Percentiles rank a stretch among this genome's conserved stretches.
These are phyloP conservation scores for Ceryle rudis DNA, from an alignment of 2,797 vertebrate genomes.

Conservation along the genomic window DNA sequence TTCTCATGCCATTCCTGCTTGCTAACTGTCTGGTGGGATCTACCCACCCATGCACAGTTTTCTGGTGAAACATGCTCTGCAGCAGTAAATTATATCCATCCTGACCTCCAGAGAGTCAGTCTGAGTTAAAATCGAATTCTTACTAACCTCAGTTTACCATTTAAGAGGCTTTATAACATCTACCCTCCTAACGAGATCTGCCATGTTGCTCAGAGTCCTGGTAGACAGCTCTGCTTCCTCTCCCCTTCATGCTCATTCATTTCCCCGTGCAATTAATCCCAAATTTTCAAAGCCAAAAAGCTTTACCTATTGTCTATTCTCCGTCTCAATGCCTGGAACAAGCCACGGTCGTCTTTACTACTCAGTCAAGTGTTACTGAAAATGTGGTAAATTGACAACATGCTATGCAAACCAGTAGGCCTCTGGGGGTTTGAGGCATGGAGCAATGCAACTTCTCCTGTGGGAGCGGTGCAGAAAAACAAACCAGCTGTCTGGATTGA, in stretches of 20 bases:
- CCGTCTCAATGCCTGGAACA: background rate
- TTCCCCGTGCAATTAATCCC: background rate
- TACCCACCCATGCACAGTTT: background rate
- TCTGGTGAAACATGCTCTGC: background rate
- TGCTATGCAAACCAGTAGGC: background rate
- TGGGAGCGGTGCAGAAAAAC: constrained; percentile 1
- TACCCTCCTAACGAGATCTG: background rate
- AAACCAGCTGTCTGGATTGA: constrained; percentile 59
- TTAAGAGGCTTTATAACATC: background rate
- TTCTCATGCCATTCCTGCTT: background rate
- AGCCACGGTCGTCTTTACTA: background rate
- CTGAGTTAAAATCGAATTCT: background rate
- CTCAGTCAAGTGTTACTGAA: constrained; percentile 1
- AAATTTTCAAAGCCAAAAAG: constrained; percentile 10
- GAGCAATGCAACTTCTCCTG: constrained; percentile 33
- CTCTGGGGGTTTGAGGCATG: constrained; percentile 3
- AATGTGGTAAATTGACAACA: background rate
- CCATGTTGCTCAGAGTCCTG: background rate
- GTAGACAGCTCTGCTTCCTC: background rate
- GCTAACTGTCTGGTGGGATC: background rate
- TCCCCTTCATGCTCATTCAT: background rate
- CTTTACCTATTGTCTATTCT: background rate
- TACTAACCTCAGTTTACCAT: background rate
- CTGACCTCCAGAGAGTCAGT: background rate
- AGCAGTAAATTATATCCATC: background rate